Evolutionary conservation across 1,140 invertebrate species (phyloP).

Genomic region (Ylistrum balloti): DNA sequence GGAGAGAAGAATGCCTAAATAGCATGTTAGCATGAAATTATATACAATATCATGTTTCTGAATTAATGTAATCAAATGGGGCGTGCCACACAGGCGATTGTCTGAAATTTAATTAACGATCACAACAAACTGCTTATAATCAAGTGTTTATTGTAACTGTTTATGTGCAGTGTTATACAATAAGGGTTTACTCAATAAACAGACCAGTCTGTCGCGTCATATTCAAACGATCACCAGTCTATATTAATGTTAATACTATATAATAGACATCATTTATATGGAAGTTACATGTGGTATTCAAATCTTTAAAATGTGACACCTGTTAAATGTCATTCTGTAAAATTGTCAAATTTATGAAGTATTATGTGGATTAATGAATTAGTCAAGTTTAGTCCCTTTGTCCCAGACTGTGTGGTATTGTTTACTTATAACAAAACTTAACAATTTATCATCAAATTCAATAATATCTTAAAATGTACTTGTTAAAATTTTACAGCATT

Average conservation of each 20-base stretch:
- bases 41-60: neutral
- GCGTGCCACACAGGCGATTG: neutral
- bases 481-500: no score
- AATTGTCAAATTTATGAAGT: no score
- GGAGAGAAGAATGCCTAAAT: neutral
- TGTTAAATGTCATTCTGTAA: no score
- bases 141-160: neutral
- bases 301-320: neutral
- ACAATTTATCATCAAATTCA: no score
- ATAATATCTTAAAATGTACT: no score
- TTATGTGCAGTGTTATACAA: neutral
- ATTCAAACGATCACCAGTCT: neutral
- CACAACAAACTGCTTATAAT: neutral
- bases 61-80: slow-evolving; percentile 7
- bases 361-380: no score
- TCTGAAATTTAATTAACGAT: slow-evolving; percentile 22
- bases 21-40: neutral
- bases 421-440: no score
- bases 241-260: neutral
- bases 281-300: neutral
- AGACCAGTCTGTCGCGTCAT: neutral
- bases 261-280: neutral
- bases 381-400: no score
- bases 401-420: no score
- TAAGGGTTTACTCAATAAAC: neutral